Percentiles rank a stretch among this genome's conserved stretches.
Evolutionary conservation across 2,888 invertebrate species (phyloP).

Genomic region (Rhagonycha fulva): DNA sequence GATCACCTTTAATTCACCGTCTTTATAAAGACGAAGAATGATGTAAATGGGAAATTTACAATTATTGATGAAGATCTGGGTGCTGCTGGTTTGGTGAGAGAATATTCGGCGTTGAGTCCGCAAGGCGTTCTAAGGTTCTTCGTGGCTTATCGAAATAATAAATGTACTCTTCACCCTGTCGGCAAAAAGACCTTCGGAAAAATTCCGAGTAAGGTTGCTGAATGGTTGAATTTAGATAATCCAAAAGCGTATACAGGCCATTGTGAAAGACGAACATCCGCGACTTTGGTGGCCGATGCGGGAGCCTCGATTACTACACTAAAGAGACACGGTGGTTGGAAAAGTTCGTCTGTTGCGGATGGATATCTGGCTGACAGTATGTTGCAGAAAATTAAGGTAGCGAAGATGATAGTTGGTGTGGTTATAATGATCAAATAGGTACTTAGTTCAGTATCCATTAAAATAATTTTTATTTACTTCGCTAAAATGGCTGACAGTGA

Average conservation of each 20-base stretch:
- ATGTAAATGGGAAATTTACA: background rate
- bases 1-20: background rate
- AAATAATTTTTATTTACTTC: no score
- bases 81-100: background rate
- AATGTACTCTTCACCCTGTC: slow-evolving; percentile 24
- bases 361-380: slow-evolving; percentile 4
- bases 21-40: background rate
- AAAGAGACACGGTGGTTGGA: slow-evolving; percentile 3
- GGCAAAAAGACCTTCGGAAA: slow-evolving; percentile 28
- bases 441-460: no score
- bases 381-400: slow-evolving; percentile 1
- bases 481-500: no score
- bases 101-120: background rate
- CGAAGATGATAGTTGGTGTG: slow-evolving; percentile 3
- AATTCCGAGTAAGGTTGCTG: slow-evolving; percentile 24
- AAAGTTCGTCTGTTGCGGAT: background rate
- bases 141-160: slow-evolving; percentile 17
- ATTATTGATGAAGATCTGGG: background rate
- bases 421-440: no score
- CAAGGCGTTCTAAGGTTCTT: slow-evolving; percentile 13
- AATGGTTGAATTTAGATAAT: slow-evolving; percentile 22
- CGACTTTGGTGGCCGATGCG: background rate
- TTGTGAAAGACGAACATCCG: slow-evolving; percentile 5
- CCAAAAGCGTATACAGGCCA: slow-evolving; percentile 23
- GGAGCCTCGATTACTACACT: background rate